These are phyloP conservation scores for Pyrgus malvae DNA, from an alignment of 2,888 invertebrate genomes.

Conservation along the genomic window DNA sequence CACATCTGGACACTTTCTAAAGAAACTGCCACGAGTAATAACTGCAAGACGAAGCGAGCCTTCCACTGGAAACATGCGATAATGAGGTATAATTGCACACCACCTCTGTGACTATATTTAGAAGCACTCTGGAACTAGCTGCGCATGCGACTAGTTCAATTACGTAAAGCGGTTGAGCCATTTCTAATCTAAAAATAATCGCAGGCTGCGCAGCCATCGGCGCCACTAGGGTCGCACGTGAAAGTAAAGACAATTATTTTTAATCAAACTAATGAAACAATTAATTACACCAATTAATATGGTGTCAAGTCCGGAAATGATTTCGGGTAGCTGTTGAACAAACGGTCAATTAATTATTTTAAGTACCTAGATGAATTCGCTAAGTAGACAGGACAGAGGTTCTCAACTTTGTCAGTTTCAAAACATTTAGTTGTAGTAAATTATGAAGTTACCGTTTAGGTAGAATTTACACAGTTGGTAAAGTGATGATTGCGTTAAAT, in stretches of 20 bases:
- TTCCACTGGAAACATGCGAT: slow-evolving; percentile 79
- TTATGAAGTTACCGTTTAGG: no score
- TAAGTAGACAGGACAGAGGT: no score
- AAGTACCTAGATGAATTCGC: no score
- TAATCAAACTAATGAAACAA: slow-evolving; percentile 37
- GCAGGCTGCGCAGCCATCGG: slow-evolving; percentile 75
- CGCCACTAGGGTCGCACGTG: slow-evolving; percentile 77
- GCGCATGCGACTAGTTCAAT: slow-evolving; percentile 78
- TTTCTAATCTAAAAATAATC: slow-evolving; percentile 83
- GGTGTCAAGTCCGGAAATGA: not conserved
- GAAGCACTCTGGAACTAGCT: slow-evolving; percentile 76
- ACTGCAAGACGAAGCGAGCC: slow-evolving; percentile 61
- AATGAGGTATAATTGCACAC: slow-evolving; percentile 79
- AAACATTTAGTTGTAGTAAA: no score
- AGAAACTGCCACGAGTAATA: slow-evolving; percentile 70
- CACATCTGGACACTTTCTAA: slow-evolving; percentile 78
- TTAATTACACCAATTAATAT: slow-evolving; percentile 18
- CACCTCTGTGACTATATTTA: slow-evolving; percentile 78
- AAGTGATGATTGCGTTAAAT: no score
- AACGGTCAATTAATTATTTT: not conserved
- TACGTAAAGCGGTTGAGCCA: slow-evolving; percentile 82
- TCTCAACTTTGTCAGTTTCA: no score
- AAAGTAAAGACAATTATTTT: slow-evolving; percentile 72
- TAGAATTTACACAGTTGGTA: no score
- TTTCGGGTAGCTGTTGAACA: not conserved